A percentile compares a stretch with the other conserved stretches of the same genome.
These are phyloP conservation scores for Meteorus colon DNA, from an alignment of 2,888 invertebrate species.

Conservation along the genomic window DNA sequence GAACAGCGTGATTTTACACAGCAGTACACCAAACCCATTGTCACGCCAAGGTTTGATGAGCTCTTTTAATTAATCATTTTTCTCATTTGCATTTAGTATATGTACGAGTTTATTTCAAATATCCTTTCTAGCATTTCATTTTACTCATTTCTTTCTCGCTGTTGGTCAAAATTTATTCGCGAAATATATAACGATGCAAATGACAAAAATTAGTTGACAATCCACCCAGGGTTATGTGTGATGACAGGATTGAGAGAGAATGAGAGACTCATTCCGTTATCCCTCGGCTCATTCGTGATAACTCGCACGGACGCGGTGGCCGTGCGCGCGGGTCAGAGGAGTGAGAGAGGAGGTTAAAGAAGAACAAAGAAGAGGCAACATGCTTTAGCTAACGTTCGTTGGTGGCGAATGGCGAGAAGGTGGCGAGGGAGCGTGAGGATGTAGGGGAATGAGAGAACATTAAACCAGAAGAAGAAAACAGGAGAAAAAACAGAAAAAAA, in stretches of 20 bases:
- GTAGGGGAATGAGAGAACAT: not conserved
- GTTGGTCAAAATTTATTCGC: too few species aligned
- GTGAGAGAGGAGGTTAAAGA: slow-evolving; percentile 37
- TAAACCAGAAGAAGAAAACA: not conserved
- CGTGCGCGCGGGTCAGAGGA: slow-evolving; percentile 31
- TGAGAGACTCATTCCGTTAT: slow-evolving; percentile 59
- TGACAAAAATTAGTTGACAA: too few species aligned
- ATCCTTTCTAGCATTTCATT: too few species aligned
- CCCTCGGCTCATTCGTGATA: slow-evolving; percentile 52
- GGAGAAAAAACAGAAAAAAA: too few species aligned
- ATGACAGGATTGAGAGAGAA: not conserved
- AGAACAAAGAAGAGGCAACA: slow-evolving; percentile 51
- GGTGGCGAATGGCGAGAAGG: slow-evolving; percentile 19
- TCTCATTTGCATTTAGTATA: not conserved
- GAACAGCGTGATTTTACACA: not conserved
- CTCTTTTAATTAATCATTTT: not conserved
- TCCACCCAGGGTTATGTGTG: not conserved
- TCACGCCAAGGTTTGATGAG: slow-evolving; percentile 7
- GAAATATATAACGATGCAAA: too few species aligned
- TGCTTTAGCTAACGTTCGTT: slow-evolving; percentile 38
- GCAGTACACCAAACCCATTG: not conserved
- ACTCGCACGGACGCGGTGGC: slow-evolving; percentile 48
- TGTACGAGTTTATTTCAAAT: too few species aligned
- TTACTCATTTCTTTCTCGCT: too few species aligned
- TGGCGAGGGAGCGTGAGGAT: not conserved